phyloP scores from a whole-genome alignment of 2,113 vertebrate species.

The Ictalurus punctatus region DNA sequence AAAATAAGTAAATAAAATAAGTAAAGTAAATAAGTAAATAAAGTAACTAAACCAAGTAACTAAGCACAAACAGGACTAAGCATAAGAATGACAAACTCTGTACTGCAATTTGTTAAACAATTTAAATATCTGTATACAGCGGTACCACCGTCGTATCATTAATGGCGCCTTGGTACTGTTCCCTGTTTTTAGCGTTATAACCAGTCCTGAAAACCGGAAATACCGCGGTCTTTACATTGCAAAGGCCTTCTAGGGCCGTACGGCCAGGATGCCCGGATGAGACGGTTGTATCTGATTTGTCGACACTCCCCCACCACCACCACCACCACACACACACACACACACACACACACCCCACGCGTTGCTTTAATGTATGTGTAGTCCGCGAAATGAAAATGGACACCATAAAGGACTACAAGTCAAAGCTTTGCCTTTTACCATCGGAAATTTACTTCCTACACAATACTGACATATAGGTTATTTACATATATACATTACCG shows the following conservation, averaged over 20 bases:
- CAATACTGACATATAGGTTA: background rate
- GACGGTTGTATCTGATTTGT: background rate
- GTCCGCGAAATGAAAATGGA: background rate
- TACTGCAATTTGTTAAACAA: background rate
- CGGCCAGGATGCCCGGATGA: background rate
- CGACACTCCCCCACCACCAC: background rate
- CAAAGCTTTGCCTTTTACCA: background rate
- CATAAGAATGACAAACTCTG: background rate
- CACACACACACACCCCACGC: background rate
- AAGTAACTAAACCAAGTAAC: background rate
- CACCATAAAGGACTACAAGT: background rate
- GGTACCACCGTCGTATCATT: background rate
- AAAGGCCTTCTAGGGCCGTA: background rate
- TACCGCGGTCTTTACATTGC: background rate
- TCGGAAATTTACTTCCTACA: background rate
- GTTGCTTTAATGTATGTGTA: slow-evolving; percentile 12
- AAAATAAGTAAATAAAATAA: background rate
- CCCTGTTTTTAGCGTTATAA: background rate
- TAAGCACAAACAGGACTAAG: background rate
- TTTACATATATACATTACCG: background rate
- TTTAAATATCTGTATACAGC: background rate
- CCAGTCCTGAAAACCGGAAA: background rate
- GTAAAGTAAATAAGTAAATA: background rate
- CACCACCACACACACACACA: no score
- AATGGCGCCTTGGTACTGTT: background rate